Percentiles rank a stretch among this genome's conserved stretches.
phyloP scores from a whole-genome alignment of 1,140 invertebrate genomes.

The Bombus superbus region DNA sequence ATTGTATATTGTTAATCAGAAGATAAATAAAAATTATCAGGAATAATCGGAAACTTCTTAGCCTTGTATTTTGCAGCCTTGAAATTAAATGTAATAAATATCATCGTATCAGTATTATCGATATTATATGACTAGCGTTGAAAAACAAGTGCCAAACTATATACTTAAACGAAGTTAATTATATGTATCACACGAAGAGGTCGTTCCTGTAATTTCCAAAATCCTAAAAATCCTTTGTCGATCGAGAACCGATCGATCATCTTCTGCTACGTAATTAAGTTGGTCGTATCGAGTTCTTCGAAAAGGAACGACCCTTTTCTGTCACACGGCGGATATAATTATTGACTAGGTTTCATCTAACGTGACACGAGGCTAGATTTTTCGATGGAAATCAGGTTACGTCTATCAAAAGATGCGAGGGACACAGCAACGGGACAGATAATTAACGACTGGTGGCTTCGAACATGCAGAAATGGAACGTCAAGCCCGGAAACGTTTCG shows the following conservation, averaged over 20 bases:
- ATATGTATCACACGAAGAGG: background rate
- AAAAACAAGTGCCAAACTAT: background rate
- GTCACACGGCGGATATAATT: slow-evolving; percentile 13
- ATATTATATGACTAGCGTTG: no score
- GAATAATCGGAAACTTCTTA: background rate
- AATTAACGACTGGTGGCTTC: slow-evolving; percentile 12
- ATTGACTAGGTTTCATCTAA: background rate
- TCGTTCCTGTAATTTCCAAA: background rate
- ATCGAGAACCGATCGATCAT: no score
- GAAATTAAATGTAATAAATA: background rate
- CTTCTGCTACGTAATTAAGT: background rate
- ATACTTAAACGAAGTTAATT: background rate
- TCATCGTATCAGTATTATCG: no score
- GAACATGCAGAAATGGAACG: background rate
- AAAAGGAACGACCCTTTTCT: background rate
- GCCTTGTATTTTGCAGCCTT: background rate
- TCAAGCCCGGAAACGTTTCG: background rate
- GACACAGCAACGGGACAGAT: background rate
- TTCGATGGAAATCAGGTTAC: slow-evolving; percentile 34
- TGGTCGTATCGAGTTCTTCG: background rate
- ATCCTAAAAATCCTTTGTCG: background rate
- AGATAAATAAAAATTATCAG: background rate
- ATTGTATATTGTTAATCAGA: background rate
- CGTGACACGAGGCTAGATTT: background rate
- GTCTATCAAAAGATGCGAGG: background rate